Conservation (phyloP, 2,797 vertebrate species). For the Cyprinodon diabolis region DNA sequence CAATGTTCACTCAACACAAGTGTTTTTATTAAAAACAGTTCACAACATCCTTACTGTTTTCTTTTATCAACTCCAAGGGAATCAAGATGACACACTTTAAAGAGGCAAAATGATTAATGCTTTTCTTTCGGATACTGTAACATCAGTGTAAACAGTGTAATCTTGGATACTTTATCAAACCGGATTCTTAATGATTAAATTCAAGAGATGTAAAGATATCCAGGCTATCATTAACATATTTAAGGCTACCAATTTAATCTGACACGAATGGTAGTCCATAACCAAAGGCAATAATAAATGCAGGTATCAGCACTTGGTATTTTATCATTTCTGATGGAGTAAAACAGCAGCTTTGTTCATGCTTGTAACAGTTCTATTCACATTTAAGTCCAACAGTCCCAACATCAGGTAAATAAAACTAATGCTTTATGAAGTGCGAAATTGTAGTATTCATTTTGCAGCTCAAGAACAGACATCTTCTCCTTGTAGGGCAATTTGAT, state of each 20-base stretch:
- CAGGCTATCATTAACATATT: neutral
- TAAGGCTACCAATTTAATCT: neutral
- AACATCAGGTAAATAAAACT: slow-evolving; percentile 1
- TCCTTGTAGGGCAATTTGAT: slow-evolving; percentile 5
- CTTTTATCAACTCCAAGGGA: neutral
- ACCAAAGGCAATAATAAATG: neutral
- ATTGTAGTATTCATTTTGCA: slow-evolving; percentile 17
- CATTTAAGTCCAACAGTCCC: slow-evolving; percentile 1
- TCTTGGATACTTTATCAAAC: neutral
- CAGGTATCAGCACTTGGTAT: slow-evolving; percentile 4
- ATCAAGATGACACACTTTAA: neutral
- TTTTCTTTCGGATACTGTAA: neutral
- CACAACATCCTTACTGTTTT: neutral
- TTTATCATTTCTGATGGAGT: slow-evolving; percentile 16
- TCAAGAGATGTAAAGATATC: neutral
- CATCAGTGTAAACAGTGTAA: neutral
- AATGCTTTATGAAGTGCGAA: neutral
- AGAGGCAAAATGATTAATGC: neutral
- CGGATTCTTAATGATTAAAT: neutral
- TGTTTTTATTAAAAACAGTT: slow-evolving; percentile 1
- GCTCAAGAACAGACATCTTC: slow-evolving; percentile 16
- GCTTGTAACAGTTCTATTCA: slow-evolving; percentile 8
- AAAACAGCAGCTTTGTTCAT: neutral
- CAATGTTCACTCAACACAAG: neutral
- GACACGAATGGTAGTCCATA: neutral